Evolutionary conservation across 2,113 vertebrate genomes (phyloP).

Genomic region (Zosterops hypoxanthus): DNA sequence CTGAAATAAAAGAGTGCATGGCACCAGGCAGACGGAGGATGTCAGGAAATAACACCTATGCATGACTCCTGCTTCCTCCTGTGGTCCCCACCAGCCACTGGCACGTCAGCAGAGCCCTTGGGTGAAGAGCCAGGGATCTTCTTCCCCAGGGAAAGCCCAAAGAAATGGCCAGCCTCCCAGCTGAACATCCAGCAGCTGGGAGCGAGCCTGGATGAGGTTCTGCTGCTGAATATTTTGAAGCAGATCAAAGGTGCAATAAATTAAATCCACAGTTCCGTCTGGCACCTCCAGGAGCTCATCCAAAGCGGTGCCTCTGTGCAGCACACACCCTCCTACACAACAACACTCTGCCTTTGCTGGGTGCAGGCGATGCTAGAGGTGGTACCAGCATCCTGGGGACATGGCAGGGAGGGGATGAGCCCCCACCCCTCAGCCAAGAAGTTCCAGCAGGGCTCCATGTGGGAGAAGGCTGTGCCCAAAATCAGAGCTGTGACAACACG

Average conservation of each 20-base stretch:
- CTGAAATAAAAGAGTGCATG: neutral
- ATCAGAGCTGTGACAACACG: fast-evolving
- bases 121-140: neutral
- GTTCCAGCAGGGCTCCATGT: fast-evolving
- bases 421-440: neutral
- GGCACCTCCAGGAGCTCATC: neutral
- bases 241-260: neutral
- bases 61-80: neutral
- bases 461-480: neutral
- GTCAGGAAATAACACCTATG: neutral
- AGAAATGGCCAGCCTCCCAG: neutral
- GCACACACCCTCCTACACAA: neutral
- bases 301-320: fast-evolving
- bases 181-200: neutral
- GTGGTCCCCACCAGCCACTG: neutral
- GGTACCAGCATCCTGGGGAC: neutral
- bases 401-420: neutral
- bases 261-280: neutral
- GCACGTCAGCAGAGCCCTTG: fast-evolving
- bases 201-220: neutral
- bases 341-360: neutral
- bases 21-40: neutral
- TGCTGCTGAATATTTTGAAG: neutral
- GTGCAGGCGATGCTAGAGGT: neutral
- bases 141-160: neutral